These are phyloP conservation scores for Eospalax fontanierii DNA, from an alignment of 2,797 vertebrate species.

Conservation along the genomic window DNA sequence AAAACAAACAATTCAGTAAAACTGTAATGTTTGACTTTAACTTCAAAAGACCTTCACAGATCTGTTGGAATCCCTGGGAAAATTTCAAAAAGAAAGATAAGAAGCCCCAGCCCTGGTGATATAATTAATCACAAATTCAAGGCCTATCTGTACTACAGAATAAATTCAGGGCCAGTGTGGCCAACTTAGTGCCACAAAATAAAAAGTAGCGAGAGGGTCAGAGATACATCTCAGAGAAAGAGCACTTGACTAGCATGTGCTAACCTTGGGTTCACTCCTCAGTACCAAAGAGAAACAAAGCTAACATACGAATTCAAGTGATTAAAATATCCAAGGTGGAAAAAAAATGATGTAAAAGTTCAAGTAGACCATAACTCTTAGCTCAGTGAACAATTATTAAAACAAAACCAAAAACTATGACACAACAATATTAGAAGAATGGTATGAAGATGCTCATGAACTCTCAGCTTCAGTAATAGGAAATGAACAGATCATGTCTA, in stretches of 20 bases:
- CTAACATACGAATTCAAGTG: slow-evolving; percentile 15
- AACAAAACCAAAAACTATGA: slow-evolving; percentile 19
- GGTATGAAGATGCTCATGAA: background rate
- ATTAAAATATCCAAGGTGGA: background rate
- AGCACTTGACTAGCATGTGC: too few relatives aligned
- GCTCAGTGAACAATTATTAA: background rate
- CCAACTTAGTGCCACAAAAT: background rate
- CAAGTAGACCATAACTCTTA: background rate
- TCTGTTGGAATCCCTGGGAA: background rate
- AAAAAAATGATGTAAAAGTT: background rate
- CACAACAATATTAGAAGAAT: slow-evolving; percentile 13
- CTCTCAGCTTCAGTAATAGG: background rate
- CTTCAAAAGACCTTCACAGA: background rate
- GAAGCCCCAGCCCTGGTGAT: background rate
- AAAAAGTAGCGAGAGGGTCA: background rate
- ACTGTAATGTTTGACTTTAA: background rate
- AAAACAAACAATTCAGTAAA: too few relatives aligned
- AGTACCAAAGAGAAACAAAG: background rate
- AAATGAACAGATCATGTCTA: background rate
- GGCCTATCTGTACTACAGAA: background rate
- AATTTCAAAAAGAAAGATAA: background rate
- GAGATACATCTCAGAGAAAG: background rate
- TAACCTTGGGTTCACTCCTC: background rate
- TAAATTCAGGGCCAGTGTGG: background rate
- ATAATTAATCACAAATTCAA: background rate